phyloP scores from a whole-genome alignment of 2,797 vertebrate genomes.

The Pterois miles region DNA sequence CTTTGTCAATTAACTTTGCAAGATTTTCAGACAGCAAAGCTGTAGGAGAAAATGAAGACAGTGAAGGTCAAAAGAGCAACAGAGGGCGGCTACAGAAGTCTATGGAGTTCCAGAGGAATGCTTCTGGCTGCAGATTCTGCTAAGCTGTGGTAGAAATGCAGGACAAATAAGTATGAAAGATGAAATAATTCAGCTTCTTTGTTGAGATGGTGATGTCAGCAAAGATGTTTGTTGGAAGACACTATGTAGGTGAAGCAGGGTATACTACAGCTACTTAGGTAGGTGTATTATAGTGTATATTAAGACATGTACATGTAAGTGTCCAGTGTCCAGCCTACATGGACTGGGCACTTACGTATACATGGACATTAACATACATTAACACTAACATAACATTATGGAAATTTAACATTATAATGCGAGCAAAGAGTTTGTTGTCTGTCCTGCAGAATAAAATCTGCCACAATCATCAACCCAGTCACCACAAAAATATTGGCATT shows the following conservation, averaged over 20 bases:
- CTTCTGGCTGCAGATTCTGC: constrained; percentile 29
- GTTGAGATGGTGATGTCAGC: not conserved
- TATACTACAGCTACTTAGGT: not conserved
- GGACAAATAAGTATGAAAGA: constrained; percentile 1
- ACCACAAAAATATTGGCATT: no score
- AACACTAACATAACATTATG: no score
- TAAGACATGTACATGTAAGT: no score
- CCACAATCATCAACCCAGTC: no score
- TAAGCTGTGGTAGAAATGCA: constrained; percentile 7
- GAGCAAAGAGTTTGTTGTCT: no score
- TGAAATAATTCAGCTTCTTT: not conserved
- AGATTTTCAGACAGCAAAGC: constrained; percentile 12
- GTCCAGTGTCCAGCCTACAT: no score
- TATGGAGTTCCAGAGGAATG: not conserved
- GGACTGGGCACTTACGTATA: no score
- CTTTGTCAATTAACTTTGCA: constrained; percentile 35
- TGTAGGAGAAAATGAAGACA: constrained; percentile 28
- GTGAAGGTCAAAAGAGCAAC: constrained; percentile 47
- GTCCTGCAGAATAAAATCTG: no score
- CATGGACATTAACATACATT: no score
- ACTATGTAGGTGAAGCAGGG: not conserved
- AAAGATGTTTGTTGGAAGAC: not conserved
- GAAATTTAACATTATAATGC: not conserved
- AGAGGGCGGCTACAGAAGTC: constrained; percentile 12
- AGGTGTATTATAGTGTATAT: no score